Percentiles rank a stretch among this genome's conserved stretches.
Evolutionary conservation across 2,888 invertebrate genomes (phyloP).

Genomic region (Drosophila greeni): DNA sequence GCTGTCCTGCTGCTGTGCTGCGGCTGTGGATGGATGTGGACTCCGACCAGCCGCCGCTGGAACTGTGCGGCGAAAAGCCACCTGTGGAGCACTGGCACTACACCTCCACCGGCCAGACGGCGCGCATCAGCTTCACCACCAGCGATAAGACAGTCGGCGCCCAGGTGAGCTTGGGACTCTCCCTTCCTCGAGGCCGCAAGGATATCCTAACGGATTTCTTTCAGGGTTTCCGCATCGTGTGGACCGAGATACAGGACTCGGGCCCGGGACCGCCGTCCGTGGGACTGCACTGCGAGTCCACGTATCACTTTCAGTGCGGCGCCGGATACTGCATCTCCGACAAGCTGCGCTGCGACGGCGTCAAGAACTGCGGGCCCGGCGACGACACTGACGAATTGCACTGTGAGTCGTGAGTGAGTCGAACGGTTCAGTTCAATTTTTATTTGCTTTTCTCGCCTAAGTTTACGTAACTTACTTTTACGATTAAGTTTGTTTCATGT

Average conservation of each 20-base stretch:
- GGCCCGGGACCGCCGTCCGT: conserved; percentile 80
- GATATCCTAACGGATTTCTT: background rate
- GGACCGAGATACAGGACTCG: conserved; percentile 92
- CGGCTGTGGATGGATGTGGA: conserved; percentile 89
- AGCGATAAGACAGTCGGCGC: conserved; percentile 97
- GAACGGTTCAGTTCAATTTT: conserved; percentile 80
- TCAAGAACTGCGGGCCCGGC: conserved; percentile 86
- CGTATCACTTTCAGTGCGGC: conserved; percentile 86
- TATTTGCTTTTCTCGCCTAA: conserved; percentile 62
- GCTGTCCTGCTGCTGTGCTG: conserved; percentile 94
- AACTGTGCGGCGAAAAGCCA: conserved; percentile 92
- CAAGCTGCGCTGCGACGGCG: conserved; percentile 86
- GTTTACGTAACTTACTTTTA: conserved; percentile 44
- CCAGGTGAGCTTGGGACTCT: conserved; percentile 75
- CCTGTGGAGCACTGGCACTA: conserved; percentile 88
- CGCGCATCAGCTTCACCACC: conserved; percentile 95
- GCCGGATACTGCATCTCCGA: conserved; percentile 89
- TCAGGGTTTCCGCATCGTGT: conserved; percentile 93
- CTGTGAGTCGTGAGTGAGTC: conserved; percentile 81
- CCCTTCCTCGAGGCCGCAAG: background rate
- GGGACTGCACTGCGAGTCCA: conserved; percentile 79
- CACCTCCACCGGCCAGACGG: conserved; percentile 90
- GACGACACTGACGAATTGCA: conserved; percentile 80
- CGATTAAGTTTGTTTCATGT: conserved; percentile 41
- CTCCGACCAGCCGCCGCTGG: conserved; percentile 88